Evolutionary conservation across 2,888 invertebrate genomes (phyloP).

Genomic region (Ectemnius lituratus): DNA sequence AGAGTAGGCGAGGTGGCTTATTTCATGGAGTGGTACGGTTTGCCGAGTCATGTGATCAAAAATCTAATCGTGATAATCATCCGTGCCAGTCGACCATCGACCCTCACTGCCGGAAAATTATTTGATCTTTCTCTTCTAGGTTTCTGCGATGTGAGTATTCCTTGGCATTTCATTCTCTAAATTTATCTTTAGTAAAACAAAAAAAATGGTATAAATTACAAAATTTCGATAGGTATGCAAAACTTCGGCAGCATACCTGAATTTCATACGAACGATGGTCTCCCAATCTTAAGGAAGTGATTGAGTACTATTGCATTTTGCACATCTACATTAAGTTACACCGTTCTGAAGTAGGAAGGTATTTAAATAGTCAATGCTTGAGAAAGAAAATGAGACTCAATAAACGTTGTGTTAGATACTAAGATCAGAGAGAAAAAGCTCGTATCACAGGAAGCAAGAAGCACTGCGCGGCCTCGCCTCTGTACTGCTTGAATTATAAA

Average conservation of each 20-base stretch:
- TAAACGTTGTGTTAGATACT: no score
- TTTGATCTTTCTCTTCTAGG: conserved; percentile 61
- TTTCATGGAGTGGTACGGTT: conserved; percentile 62
- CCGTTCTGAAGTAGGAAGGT: no score
- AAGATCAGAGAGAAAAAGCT: no score
- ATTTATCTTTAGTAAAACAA: background rate
- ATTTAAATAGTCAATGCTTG: no score
- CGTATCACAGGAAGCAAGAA: no score
- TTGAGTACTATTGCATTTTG: no score
- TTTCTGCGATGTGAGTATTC: conserved; percentile 63
- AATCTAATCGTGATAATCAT: conserved; percentile 58
- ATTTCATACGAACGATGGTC: conserved; percentile 47
- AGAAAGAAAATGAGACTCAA: no score
- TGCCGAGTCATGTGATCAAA: conserved; percentile 48
- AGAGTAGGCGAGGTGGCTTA: conserved; percentile 60
- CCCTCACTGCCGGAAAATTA: conserved; percentile 63
- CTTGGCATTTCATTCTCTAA: background rate
- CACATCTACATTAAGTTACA: no score
- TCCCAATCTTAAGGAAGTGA: conserved; percentile 2
- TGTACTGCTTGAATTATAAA: no score
- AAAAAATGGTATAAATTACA: background rate
- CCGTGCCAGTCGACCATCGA: conserved; percentile 54
- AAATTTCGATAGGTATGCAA: conserved; percentile 44
- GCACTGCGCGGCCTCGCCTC: no score
- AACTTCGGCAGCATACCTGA: conserved; percentile 55